These are phyloP conservation scores for Netelia melanura DNA, from an alignment of 2,888 invertebrate genomes.

Conservation along the genomic window DNA sequence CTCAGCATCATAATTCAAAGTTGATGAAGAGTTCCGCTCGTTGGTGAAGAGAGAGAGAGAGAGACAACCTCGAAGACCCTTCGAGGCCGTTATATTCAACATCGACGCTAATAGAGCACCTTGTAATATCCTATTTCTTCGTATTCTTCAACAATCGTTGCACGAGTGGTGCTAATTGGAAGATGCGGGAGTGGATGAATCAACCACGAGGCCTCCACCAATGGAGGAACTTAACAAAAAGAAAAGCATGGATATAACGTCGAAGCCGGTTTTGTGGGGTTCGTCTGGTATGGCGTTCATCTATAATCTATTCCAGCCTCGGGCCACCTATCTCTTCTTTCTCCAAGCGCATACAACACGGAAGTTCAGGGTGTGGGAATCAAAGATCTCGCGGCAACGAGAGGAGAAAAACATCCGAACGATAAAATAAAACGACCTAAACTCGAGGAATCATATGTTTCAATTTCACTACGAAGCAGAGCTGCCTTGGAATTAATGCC, in stretches of 20 bases:
- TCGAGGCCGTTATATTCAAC: neutral
- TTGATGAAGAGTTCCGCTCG: neutral
- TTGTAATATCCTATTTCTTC: neutral
- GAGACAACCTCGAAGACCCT: neutral
- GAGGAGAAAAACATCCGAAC: neutral
- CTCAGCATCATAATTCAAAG: neutral
- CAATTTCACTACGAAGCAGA: neutral
- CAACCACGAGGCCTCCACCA: neutral
- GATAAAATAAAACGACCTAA: neutral
- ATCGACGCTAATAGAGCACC: neutral
- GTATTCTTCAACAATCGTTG: neutral
- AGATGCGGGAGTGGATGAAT: neutral
- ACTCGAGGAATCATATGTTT: neutral
- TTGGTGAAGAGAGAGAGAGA: neutral
- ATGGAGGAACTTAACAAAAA: neutral
- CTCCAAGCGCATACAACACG: too few relatives aligned
- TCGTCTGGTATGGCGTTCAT: too few relatives aligned
- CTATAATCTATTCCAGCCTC: too few relatives aligned
- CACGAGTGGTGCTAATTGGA: neutral
- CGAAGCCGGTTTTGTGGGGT: too few relatives aligned
- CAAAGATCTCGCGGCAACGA: neutral
- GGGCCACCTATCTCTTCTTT: too few relatives aligned
- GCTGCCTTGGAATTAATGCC: neutral
- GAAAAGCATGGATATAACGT: neutral
- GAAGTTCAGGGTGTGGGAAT: too few relatives aligned